Conservation (phyloP, 2,113 vertebrate genomes). For the Agapornis roseicollis region DNA sequence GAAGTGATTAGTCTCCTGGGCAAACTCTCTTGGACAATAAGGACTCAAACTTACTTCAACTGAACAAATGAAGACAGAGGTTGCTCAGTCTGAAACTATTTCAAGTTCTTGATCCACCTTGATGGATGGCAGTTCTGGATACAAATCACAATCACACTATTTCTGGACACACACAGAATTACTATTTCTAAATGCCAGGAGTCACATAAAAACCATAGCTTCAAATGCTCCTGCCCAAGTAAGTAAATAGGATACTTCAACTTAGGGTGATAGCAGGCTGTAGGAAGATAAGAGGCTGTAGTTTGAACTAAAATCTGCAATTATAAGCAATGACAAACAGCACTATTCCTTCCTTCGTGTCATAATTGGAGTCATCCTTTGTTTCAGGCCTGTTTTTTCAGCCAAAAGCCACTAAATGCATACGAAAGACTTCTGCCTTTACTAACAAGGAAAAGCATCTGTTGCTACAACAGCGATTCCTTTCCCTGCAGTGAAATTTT, state of each 20-base stretch:
- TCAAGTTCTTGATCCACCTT: not conserved
- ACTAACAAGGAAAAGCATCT: constrained; percentile 12
- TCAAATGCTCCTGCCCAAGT: not conserved
- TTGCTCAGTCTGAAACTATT: not conserved
- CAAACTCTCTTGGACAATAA: not conserved
- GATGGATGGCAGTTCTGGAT: not conserved
- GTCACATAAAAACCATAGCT: not conserved
- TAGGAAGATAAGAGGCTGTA: not conserved
- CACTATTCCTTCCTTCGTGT: not conserved
- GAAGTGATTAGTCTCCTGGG: not conserved
- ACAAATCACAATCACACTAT: not conserved
- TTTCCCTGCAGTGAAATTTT: constrained; percentile 25
- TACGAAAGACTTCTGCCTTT: not conserved
- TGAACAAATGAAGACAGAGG: not conserved
- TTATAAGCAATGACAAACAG: not conserved
- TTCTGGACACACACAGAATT: not conserved
- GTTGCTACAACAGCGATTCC: not conserved
- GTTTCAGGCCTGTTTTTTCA: not conserved
- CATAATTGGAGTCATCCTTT: not conserved
- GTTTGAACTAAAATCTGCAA: not conserved
- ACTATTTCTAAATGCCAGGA: not conserved
- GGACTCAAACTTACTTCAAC: not conserved
- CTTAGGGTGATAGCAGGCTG: not conserved
- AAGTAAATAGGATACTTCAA: not conserved
- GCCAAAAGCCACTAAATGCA: not conserved